These are phyloP conservation scores for Bimastos eiseni DNA, from an alignment of 2,888 invertebrate species.

Conservation along the genomic window DNA sequence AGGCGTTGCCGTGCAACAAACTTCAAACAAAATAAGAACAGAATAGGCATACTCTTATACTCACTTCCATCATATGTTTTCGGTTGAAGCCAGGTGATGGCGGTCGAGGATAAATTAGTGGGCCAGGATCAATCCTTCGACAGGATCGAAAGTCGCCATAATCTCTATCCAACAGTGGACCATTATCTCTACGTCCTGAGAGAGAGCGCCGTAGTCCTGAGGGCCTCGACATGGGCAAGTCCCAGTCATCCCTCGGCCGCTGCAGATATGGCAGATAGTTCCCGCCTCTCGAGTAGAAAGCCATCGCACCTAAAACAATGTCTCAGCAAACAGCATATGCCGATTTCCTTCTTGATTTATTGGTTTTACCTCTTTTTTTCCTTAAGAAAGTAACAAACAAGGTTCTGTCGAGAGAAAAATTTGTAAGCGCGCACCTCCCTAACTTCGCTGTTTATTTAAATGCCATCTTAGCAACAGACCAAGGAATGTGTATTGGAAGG, in stretches of 20 bases:
- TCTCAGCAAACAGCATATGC: neutral
- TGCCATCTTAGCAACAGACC: neutral
- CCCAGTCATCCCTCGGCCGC: neutral
- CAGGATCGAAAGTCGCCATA: neutral
- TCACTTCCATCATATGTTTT: neutral
- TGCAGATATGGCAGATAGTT: neutral
- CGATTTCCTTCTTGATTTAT: neutral
- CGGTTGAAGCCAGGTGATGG: neutral
- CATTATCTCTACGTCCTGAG: neutral
- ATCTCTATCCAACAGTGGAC: neutral
- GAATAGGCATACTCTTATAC: neutral
- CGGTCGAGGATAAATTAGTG: conserved; percentile 7
- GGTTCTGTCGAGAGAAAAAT: neutral
- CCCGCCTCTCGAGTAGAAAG: neutral
- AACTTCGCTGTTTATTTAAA: neutral
- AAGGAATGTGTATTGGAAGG: neutral
- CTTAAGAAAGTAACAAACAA: neutral
- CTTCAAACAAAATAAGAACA: neutral
- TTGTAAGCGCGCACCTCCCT: neutral
- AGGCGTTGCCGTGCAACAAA: neutral
- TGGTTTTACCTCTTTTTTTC: neutral
- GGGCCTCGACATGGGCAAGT: neutral
- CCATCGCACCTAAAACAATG: neutral
- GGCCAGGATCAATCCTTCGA: neutral
- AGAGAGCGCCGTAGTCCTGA: neutral